Evolutionary conservation across 2,888 invertebrate genomes (phyloP).

Genomic region (Chesias legatella): DNA sequence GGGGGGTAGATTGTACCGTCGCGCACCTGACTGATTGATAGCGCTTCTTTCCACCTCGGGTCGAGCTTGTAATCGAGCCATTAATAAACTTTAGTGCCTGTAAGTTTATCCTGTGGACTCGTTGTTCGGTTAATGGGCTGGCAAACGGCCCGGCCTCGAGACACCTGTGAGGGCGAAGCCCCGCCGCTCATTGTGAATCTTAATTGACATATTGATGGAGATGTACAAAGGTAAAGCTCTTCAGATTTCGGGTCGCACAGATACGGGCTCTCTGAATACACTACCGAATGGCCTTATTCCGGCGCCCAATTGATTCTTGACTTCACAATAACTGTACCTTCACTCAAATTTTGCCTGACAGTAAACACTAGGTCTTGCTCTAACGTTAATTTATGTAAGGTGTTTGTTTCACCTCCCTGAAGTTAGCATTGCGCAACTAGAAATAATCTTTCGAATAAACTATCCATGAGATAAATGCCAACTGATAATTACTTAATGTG

Average conservation of each 20-base stretch:
- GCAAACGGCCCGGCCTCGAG: constrained; percentile 63
- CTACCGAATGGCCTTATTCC: constrained; percentile 21
- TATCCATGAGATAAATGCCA: too few relatives aligned
- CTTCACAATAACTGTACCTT: constrained; percentile 15
- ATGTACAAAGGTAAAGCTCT: constrained; percentile 41
- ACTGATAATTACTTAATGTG: too few relatives aligned
- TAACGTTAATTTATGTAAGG: too few relatives aligned
- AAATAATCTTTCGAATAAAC: too few relatives aligned
- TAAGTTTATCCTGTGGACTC: constrained; percentile 76
- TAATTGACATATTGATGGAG: constrained; percentile 68
- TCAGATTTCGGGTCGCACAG: constrained; percentile 27
- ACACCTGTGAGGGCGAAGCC: constrained; percentile 56
- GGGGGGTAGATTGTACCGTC: constrained; percentile 68
- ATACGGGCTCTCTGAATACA: constrained; percentile 23
- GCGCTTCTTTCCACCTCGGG: constrained; percentile 80
- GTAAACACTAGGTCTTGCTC: too few relatives aligned
- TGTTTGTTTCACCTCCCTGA: too few relatives aligned
- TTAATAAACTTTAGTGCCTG: constrained; percentile 80
- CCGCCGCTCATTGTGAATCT: constrained; percentile 52
- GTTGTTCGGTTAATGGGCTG: constrained; percentile 78
- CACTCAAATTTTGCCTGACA: too few relatives aligned
- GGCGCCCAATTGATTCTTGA: constrained; percentile 20
- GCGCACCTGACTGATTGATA: constrained; percentile 80
- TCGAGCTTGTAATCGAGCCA: constrained; percentile 81
- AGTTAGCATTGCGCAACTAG: too few relatives aligned